Percentiles rank a stretch among this genome's conserved stretches.
phyloP scores from a whole-genome alignment of 2,113 vertebrate genomes.

The Sclerurus mexicanus region DNA sequence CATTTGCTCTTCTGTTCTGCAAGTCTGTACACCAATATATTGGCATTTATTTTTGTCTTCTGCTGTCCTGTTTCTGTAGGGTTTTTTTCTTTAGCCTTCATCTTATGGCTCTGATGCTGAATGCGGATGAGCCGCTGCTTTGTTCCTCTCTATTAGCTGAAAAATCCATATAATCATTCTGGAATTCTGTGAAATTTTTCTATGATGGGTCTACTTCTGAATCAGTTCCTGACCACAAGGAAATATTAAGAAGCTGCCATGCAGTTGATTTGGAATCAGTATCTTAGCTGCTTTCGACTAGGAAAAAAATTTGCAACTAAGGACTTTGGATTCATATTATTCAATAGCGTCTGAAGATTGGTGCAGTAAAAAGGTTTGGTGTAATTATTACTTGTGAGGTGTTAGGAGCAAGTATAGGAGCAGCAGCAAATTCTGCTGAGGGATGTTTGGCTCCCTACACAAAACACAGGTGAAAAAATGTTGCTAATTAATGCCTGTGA shows the following conservation, averaged over 20 bases:
- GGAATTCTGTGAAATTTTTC: not conserved
- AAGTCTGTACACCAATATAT: not conserved
- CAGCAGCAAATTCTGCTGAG: not conserved
- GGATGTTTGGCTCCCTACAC: not conserved
- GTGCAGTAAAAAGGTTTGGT: not conserved
- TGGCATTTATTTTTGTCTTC: not conserved
- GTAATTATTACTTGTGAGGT: not conserved
- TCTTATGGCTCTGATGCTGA: not conserved
- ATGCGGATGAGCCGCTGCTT: not conserved
- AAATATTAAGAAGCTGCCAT: not conserved
- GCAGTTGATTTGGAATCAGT: not conserved
- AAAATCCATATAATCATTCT: not conserved
- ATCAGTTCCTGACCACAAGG: not conserved
- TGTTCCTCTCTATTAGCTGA: not conserved
- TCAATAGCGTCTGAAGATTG: not conserved
- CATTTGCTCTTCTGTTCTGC: not conserved
- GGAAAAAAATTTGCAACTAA: not conserved
- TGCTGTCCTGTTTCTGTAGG: not conserved
- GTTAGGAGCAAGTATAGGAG: not conserved
- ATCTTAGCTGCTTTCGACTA: not conserved
- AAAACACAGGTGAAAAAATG: conserved; percentile 26
- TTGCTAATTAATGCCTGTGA: conserved; percentile 42
- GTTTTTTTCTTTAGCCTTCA: not conserved
- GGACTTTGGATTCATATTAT: not conserved
- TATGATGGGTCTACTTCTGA: not conserved